Evolutionary conservation across 2,113 vertebrate species (phyloP).

Genomic region (Cettia cetti): DNA sequence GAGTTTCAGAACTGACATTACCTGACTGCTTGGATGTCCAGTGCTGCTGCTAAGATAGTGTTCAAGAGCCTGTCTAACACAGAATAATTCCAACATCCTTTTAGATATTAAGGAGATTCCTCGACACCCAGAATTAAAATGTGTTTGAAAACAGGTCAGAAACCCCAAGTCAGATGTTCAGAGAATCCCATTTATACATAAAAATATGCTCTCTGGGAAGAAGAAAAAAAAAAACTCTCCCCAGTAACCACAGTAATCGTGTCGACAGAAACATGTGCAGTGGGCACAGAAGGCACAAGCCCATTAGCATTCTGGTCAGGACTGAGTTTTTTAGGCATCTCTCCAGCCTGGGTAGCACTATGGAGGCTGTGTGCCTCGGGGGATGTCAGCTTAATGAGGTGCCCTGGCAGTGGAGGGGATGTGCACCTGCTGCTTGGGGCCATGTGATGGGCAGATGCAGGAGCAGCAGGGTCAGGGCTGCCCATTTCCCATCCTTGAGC

Average conservation of each 20-base stretch:
- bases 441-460: not conserved
- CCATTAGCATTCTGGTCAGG: constrained; percentile 40
- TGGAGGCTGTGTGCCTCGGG: not conserved
- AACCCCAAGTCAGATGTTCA: not conserved
- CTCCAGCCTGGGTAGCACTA: not conserved
- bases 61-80: not conserved
- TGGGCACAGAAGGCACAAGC: not conserved
- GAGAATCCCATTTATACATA: not conserved
- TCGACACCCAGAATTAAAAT: not conserved
- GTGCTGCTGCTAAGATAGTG: not conserved
- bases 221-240: not conserved
- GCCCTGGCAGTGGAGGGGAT: not conserved
- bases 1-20: not conserved
- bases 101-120: not conserved
- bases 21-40: not conserved
- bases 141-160: not conserved
- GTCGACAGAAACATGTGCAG: not conserved
- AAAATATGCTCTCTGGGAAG: not conserved
- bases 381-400: constrained; percentile 19
- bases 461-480: not conserved
- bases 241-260: not conserved
- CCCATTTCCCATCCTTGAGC: not conserved
- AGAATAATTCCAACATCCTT: not conserved
- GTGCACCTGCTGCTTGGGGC: not conserved
- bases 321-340: constrained; percentile 4